These are phyloP conservation scores for Ochropleura leucogaster DNA, from an alignment of 2,888 invertebrate genomes.

Conservation along the genomic window DNA sequence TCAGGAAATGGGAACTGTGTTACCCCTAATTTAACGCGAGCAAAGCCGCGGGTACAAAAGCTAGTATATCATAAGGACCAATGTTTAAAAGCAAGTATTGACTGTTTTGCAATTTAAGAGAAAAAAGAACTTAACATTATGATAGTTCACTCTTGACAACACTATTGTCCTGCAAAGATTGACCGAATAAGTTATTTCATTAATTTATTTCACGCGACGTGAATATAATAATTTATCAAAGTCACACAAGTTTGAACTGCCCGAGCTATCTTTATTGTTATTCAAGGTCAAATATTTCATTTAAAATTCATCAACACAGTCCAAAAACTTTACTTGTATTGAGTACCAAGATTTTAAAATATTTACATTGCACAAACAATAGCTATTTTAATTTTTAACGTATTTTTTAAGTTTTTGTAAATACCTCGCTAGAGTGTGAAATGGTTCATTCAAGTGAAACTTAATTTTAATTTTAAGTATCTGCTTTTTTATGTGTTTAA, in stretches of 20 bases:
- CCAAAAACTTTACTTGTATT: neutral
- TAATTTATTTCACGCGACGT: slow-evolving; percentile 21
- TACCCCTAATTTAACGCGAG: too few relatives aligned
- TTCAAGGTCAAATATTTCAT: slow-evolving; percentile 28
- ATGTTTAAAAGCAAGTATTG: too few relatives aligned
- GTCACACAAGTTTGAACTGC: slow-evolving; percentile 23
- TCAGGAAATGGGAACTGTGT: too few relatives aligned
- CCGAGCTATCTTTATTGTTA: neutral
- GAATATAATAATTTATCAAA: slow-evolving; percentile 46
- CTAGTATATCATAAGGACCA: too few relatives aligned
- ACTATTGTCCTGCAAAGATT: slow-evolving; percentile 8
- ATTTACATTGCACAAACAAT: neutral
- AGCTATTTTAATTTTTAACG: neutral
- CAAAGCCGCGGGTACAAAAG: too few relatives aligned
- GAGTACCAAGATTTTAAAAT: slow-evolving; percentile 5
- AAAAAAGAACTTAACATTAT: neutral
- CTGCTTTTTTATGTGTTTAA: too few relatives aligned
- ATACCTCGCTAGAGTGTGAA: neutral
- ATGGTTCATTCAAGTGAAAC: neutral
- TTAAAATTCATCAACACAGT: slow-evolving; percentile 10
- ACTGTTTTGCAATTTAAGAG: neutral
- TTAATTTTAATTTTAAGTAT: neutral
- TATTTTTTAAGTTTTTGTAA: slow-evolving; percentile 10
- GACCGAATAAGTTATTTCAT: slow-evolving; percentile 29
- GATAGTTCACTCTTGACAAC: neutral